Evolutionary conservation across 2,888 invertebrate genomes (phyloP), one percentile per base, ranked within the genome.

Genomic region (Amiota communis): DNA sequence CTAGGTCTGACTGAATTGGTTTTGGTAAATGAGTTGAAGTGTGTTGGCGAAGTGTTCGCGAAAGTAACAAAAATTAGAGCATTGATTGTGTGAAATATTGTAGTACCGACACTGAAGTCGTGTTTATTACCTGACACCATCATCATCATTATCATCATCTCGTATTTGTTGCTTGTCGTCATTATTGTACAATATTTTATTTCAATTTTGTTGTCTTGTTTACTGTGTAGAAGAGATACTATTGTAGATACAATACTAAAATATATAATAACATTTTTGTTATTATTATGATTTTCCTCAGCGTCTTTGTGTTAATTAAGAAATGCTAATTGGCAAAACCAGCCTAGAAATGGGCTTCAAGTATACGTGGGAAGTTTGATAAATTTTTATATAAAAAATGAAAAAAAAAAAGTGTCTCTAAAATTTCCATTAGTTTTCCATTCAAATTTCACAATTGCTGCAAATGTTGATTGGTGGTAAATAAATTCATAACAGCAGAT

Each of bases 311-410:
- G 59, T 65, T 65, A 65, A 65, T 65, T 65, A 65, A 65, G 17
- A 49, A 59, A 49, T 46, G 65, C 65, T 65, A 65, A 65, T 65
- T 65, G 65, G 49, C 65, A 65, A 65, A 49, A 48, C 48, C 64
- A 64, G 20, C n/a, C 15, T 15, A n/a, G 17, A 23, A 23, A 2
- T 23, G 23, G 23, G 23, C 23, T 23, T 23, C 23, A 23, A 23
- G 23, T 23, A 23, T 23, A 23, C 56, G 13, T 15, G 17, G 59
- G n/a, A 6, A 13, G 17, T 59, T 20, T 36, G 36, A 36, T 36
- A 36, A 36, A 6, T 36, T 36, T 36, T 36, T 23, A 23, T 2
- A 23, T 23, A 3, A 23, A 36, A 36, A 36, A 36, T 1, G 8
- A 36, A 36, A 6, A 36, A 36, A 36, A 36, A 36, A n/a, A n/a